phyloP scores from a whole-genome alignment of 1,140 invertebrate species.

The Drosophila albomicans region DNA sequence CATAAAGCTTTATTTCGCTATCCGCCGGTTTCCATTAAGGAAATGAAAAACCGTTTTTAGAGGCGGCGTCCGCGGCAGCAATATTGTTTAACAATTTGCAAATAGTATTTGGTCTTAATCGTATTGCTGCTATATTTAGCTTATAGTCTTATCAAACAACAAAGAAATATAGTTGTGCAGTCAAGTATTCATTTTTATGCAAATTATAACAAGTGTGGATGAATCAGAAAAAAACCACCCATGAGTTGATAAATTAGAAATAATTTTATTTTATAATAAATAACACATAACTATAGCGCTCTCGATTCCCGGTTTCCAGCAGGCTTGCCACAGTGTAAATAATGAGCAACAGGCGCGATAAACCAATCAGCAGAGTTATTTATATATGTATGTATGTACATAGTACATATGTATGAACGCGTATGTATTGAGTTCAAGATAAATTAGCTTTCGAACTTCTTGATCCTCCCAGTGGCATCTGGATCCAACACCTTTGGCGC shows the following conservation, averaged over 20 bases:
- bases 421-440: not conserved
- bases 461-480: not conserved
- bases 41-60: slow-evolving; percentile 15
- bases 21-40: slow-evolving; percentile 9
- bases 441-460: slow-evolving; percentile 5
- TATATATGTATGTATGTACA: not conserved
- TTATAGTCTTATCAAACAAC: not conserved
- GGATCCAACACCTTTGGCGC: not conserved
- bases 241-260: slow-evolving; percentile 14
- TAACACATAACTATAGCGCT: slow-evolving; percentile 1
- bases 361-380: slow-evolving; percentile 3
- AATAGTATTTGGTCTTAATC: not conserved
- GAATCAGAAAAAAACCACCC: too few species aligned
- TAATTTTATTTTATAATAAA: not conserved
- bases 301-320: not conserved
- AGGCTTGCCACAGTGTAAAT: slow-evolving; percentile 5
- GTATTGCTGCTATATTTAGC: slow-evolving; percentile 19
- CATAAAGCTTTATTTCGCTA: slow-evolving; percentile 10
- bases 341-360: slow-evolving; percentile 34
- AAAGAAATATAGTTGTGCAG: not conserved
- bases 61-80: slow-evolving; percentile 2
- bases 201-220: not conserved
- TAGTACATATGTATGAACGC: too few species aligned
- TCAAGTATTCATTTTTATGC: not conserved
- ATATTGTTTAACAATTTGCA: not conserved